Evolutionary conservation across 2,888 invertebrate genomes (phyloP), one percentile per base, ranked within the genome.

Genomic region (Fabriciana adippe): DNA sequence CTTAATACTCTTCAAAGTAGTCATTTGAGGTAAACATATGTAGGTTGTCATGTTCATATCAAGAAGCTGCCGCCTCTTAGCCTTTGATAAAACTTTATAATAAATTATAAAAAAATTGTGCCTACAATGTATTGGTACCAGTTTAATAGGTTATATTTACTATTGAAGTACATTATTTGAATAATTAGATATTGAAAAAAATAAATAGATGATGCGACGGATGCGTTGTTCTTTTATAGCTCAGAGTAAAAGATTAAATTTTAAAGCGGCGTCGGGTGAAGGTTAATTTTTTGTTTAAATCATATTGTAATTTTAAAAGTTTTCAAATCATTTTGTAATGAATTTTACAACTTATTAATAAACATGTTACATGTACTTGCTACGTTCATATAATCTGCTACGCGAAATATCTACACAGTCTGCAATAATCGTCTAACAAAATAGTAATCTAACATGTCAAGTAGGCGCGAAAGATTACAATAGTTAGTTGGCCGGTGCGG

Each of bases 261-360:
- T 56, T 53, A 53, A 87, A 90, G 91, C 92, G 91, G 91, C 91
- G 91, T 91, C 90, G 88, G 88, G 90, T 87, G 81, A 85, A 85
- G 82, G 67, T n/a, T 68, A 64, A 69, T 54, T 26, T 16, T 45
- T 50, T 51, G 15, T 41, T 18, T 5, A 61, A 11, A n/a, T 50
- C 14, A 6, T 35, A 14, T 31, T 11, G 16, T 14, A 61, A 21
- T 41, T 51, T 15, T 35, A 41, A 41, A 11, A 11, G 11, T 35
- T 26, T 26, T 26, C 26, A 35, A 41, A 41, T 41, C 8, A 8
- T 41, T 41, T 41, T 35, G 11, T 41, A 41, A 11, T 41, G 8
- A 41, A 35, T 35, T 6, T 6, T 35, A 6, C 6, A 6, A 41
- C 11, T 41, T 41, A 41, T 11, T 41, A 41, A 11, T 41, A 41